Evolutionary conservation across 2,888 invertebrate species (phyloP), one percentile per base, ranked within the genome.

Genomic region (Geotrupes spiniger): DNA sequence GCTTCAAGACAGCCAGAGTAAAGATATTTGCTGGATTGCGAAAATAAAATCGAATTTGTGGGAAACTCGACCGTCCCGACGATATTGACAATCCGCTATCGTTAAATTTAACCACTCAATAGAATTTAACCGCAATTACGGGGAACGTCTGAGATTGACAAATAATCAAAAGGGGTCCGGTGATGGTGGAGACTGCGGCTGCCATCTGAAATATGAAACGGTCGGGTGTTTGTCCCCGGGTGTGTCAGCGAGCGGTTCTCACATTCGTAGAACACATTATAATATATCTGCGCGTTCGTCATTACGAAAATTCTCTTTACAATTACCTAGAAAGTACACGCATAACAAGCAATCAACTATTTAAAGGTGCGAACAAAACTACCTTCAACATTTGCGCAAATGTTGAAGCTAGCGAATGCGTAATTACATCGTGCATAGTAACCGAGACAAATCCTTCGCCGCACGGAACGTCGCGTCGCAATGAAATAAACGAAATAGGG

Each of bases 121-220:
- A 47, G 48, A 49, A 49, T 53, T 47, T 38, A 37, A 41, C 21
- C 28, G 44, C 46, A 53, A 53, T 53, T 53, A 53, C 47, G 37
- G 46, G 37, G 50, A 53, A 53, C 47, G 51, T 51, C 48, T 51
- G 43, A 41, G 49, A 51, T 49, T 53, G 53, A 53, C 53, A 51
- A 53, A 53, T 51, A 51, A 50, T 51, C 51, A 51, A 53, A 53
- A 48, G 53, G 38, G 42, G 42, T 26, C 36, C 31, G 28, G 36
- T 17, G 33, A 42, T 42, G 47, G 25, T 37, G 51, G 42, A 6
- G 21, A 6, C 6, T 21, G 21, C 21, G 21, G 4, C 21, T 21
- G 4, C 21, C 21, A 6, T 53, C 51, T 51, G 53, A 53, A 53
- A 53, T 47, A 45, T 48, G 50, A 53, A 53, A 41, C 53, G 50